Evolutionary conservation across 2,797 vertebrate species (phyloP), one percentile per base, ranked within the genome.

Genomic region (Platalea minor): DNA sequence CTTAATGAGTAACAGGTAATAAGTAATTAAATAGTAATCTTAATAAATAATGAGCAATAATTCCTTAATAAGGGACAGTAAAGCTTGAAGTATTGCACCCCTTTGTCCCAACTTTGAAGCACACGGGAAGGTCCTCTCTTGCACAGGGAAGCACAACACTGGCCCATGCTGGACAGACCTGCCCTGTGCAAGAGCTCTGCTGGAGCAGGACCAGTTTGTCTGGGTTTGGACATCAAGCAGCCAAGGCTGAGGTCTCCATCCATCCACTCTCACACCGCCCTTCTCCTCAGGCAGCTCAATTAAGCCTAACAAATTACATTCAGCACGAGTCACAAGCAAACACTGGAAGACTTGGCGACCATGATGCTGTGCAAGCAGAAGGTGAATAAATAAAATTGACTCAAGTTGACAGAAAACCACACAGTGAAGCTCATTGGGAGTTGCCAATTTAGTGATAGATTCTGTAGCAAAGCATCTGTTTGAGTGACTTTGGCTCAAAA

Each of bases 341-440:
- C 1, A 2, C 88, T 81, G 54, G 85, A 86, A 80, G 76, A 84
- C 79, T 88, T 90, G 90, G 79, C 13, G 3, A 84, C 73, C 0
- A 2, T 7, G 25, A 65, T 89, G 88, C 88, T 94, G 91, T 69
- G 80, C 90, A 95, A 92, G 92, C 80, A 91, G 77, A 86, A 76
- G 92, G 74, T 63, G 63, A 91, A 86, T 89, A 96, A 95, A 94
- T 91, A 94, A 91, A 93, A 92, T 83, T 81, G 90, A 95, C 82
- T 94, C 28, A 45, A 78, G 61, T 26, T 93, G 76, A 91, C 85
- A 94, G 88, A 95, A 79, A 77, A 59, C 29, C 54, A 65, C 4
- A 3, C 65, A 77, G 75, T 77, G 54, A 88, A 76, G 56, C 50
- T 73, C 1, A 1, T 17, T 73, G 35, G 75, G 59, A 81, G 80